Evolutionary conservation across 2,888 invertebrate genomes (phyloP).

Genomic region (Acleris emargana): DNA sequence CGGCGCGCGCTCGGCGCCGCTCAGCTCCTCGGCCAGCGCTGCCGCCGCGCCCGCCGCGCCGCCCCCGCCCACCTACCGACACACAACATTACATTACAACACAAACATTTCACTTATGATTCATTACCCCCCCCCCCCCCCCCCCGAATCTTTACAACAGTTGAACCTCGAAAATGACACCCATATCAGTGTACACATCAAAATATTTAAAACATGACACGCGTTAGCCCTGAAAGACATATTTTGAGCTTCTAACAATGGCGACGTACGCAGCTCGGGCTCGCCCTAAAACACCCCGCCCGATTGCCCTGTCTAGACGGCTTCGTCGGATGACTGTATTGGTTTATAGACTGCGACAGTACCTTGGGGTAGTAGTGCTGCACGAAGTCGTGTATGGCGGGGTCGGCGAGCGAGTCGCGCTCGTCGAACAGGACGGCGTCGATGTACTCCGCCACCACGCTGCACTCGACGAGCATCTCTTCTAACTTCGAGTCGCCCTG

Average conservation of each 20-base stretch:
- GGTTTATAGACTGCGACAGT: too few species aligned
- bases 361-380: conserved; percentile 96
- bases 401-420: conserved; percentile 92
- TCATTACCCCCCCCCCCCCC: too few species aligned
- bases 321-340: too few species aligned
- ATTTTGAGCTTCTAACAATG: too few species aligned
- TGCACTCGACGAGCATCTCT: conserved; percentile 91
- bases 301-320: too few species aligned
- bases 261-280: too few species aligned
- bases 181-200: too few species aligned
- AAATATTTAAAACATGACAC: too few species aligned
- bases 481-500: conserved; percentile 92
- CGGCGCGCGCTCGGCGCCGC: conserved; percentile 47
- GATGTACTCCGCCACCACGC: conserved; percentile 93
- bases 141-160: too few species aligned
- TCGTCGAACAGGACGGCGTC: conserved; percentile 95
- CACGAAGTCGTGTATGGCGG: conserved; percentile 93
- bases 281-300: too few species aligned
- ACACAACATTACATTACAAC: not conserved
- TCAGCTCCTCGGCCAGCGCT: conserved; percentile 60
- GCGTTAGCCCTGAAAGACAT: too few species aligned
- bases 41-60: conserved; percentile 52
- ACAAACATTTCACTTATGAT: not conserved
- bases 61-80: conserved; percentile 45
- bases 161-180: too few species aligned